Conservation (phyloP, 2,888 invertebrate species). For the Aproaerema taeniolella region DNA sequence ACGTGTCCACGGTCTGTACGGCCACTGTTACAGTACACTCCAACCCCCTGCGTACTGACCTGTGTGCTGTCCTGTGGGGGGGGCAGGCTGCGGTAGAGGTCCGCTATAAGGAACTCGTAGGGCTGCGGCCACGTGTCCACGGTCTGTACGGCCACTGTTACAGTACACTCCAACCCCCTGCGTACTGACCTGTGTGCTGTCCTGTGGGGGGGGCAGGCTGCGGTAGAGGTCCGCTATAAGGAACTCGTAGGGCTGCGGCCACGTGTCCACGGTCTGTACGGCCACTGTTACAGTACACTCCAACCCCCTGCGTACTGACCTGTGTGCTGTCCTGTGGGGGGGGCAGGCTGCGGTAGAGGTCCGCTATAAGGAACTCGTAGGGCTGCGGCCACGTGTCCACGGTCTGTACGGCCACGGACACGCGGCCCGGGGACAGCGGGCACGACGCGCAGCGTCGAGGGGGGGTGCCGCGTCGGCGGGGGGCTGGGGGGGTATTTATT, state of each 20-base stretch:
- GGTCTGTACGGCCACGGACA: constrained; percentile 76
- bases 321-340: background rate
- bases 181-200: background rate
- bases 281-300: constrained; percentile 33
- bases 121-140: no score
- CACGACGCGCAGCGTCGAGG: constrained; percentile 15
- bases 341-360: constrained; percentile 71
- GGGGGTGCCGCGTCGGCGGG: constrained; percentile 11
- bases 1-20: no score
- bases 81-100: no score
- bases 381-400: constrained; percentile 82
- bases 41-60: no score
- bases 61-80: no score
- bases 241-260: constrained; percentile 86
- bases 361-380: constrained; percentile 86
- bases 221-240: constrained; percentile 83
- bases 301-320: background rate
- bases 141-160: no score
- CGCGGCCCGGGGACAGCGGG: constrained; percentile 16
- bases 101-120: no score
- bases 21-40: no score
- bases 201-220: constrained; percentile 31
- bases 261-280: constrained; percentile 82
- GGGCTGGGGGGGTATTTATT: background rate
- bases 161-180: no score